A percentile compares a stretch with the other conserved stretches of the same genome.
These are phyloP conservation scores for Gyrodactylus bullatarudis DNA, from an alignment of 1,140 invertebrate genomes.

Conservation along the genomic window DNA sequence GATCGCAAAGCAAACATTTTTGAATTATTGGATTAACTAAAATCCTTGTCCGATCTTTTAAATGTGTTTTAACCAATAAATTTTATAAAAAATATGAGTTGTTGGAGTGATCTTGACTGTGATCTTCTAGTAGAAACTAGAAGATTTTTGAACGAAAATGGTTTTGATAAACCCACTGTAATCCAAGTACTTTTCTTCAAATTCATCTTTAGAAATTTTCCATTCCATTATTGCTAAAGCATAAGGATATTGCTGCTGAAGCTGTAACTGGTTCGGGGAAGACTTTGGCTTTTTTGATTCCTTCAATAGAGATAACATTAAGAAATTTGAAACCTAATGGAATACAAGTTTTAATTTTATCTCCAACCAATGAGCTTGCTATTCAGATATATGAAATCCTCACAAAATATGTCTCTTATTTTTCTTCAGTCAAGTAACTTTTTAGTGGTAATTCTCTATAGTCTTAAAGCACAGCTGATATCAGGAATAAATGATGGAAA, in stretches of 20 bases:
- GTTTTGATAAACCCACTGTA: slow-evolving; percentile 3
- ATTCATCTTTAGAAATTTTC: background rate
- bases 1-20: no score
- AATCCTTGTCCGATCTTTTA: no score
- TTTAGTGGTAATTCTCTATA: background rate
- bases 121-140: background rate
- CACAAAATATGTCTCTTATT: background rate
- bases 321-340: slow-evolving; percentile 17
- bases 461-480: background rate
- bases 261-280: slow-evolving; percentile 86
- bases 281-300: slow-evolving; percentile 66
- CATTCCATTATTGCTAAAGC: slow-evolving; percentile 51
- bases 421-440: background rate
- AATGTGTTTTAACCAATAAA: no score
- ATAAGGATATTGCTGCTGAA: slow-evolving; percentile 79
- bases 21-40: no score
- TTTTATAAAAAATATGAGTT: background rate
- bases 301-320: slow-evolving; percentile 46
- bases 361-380: slow-evolving; percentile 54
- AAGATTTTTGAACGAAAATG: background rate
- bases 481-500: background rate
- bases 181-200: background rate
- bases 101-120: background rate
- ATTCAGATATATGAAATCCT: slow-evolving; percentile 31
- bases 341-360: slow-evolving; percentile 34